Conservation (phyloP, 1,140 invertebrate species). For the Drosophila chauvacae region DNA sequence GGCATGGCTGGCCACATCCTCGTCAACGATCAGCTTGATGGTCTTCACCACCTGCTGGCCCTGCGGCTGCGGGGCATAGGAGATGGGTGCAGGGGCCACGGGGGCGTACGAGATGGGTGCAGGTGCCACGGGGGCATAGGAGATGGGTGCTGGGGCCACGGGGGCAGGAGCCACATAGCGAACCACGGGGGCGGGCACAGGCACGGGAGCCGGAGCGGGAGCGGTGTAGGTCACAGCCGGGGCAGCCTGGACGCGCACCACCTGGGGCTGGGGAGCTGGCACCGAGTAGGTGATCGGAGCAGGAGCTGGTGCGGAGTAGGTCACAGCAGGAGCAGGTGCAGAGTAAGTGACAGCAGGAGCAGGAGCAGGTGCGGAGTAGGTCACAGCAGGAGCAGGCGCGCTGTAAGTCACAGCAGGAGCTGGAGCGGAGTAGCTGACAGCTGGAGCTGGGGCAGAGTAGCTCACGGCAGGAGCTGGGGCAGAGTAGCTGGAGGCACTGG, state of each 20-base stretch:
- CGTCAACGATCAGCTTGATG: conserved; percentile 75
- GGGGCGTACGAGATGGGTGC: conserved; percentile 9
- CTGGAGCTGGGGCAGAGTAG: conserved; percentile 42
- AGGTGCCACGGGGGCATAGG: conserved; percentile 6
- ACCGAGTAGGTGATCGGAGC: conserved; percentile 29
- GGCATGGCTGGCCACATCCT: conserved; percentile 35
- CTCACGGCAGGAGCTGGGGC: conserved; percentile 45
- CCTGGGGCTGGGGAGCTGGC: conserved; percentile 20
- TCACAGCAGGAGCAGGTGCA: conserved; percentile 28
- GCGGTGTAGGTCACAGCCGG: conserved; percentile 20
- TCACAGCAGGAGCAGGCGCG: conserved; percentile 35
- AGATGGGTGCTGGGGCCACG: not conserved
- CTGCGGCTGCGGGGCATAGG: conserved; percentile 36
- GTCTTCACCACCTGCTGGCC: conserved; percentile 71
- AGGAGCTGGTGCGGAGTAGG: conserved; percentile 43
- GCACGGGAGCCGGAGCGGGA: conserved; percentile 12
- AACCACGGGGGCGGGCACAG: conserved; percentile 14
- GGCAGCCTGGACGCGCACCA: conserved; percentile 5
- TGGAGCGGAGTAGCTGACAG: conserved; percentile 25
- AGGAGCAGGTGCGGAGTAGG: conserved; percentile 26
- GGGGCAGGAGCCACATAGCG: conserved; percentile 23
- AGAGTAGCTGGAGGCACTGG: conserved; percentile 37
- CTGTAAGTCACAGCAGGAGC: conserved; percentile 42
- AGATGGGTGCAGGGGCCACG: conserved; percentile 19
- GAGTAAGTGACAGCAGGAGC: conserved; percentile 6